Base-by-base conservation (phyloP, 2,113 vertebrate species). In the Gobio gobio region DNA sequence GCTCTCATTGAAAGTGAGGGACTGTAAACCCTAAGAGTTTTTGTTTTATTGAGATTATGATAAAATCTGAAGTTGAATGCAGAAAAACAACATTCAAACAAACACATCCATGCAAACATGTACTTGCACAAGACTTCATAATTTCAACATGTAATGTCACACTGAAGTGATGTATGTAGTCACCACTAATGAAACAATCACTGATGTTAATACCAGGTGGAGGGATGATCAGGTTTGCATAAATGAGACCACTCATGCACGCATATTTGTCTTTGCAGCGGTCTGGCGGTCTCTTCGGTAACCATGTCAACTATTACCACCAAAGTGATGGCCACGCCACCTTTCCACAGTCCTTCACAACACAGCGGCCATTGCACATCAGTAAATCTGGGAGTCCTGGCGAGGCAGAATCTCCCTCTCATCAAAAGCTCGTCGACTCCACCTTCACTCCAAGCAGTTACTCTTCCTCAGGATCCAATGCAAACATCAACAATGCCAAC, bases 401-500 rank as follows among this genome's bases (percentile, higher is more conserved):
- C 0, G 97, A 98, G 56, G 94, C 94, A 0, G 97, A 97, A 85
- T 98, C 97, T 3, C 98, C 98, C 0, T 99, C 98, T 82, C 97
- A 98, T 1, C 97, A 99, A 92, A 99, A 98, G 89, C 92, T 99
- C 82, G 97, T 99, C 90, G 98, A 99, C 94, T 98, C 98, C 22
- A 98, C 97, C 18, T 98, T 99, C 93, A 98, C 97, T n/a, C 98
- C 97, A 86, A 98, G 97, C 92, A 98, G 97, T 86, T 99, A 98
- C 91, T 99, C 98, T 1, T 99, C 97, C 73, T 97, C 97, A 1
- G 97, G 97, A 86, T 99, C 98, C 90, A 99, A 99, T 2, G 98
- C 98, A 93, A 99, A 99, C 94, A 97, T 99, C 92, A 99, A 99
- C 95, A 99, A 99, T 0, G 98, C 98, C 93, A 99, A 99, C 94